phyloP scores from a whole-genome alignment of 2,113 vertebrate genomes.

The Cairina moschata region DNA sequence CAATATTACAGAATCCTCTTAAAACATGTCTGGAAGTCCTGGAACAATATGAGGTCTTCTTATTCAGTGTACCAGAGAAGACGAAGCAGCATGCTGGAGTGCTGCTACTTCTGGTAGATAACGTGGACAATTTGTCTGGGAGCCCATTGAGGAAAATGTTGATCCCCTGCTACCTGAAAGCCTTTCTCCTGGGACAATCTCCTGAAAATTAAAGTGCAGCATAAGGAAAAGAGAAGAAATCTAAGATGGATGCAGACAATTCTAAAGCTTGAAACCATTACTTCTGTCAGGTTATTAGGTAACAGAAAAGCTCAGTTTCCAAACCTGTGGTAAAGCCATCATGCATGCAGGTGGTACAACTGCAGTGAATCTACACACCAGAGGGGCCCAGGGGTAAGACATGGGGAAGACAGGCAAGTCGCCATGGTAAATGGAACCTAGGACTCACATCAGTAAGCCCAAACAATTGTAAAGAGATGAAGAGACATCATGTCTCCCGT shows the following conservation, averaged over 20 bases:
- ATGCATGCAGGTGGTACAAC: background rate
- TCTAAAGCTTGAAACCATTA: background rate
- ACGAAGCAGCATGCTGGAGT: background rate
- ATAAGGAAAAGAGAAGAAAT: background rate
- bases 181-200: background rate
- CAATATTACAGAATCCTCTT: background rate
- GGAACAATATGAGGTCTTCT: background rate
- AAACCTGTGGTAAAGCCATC: background rate
- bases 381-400: background rate
- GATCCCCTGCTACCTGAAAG: background rate
- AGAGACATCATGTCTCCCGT: background rate
- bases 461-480: background rate
- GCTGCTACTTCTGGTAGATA: background rate
- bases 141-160: background rate
- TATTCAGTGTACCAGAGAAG: background rate
- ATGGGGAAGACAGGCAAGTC: background rate
- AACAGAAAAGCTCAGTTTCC: background rate
- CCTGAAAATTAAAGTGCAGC: background rate
- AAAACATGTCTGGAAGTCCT: background rate
- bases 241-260: background rate
- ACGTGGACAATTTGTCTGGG: background rate
- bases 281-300: background rate
- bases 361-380: background rate
- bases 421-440: accelerated
- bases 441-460: background rate